Evolutionary conservation across 2,888 invertebrate genomes (phyloP).

Genomic region (Cephus runcator): DNA sequence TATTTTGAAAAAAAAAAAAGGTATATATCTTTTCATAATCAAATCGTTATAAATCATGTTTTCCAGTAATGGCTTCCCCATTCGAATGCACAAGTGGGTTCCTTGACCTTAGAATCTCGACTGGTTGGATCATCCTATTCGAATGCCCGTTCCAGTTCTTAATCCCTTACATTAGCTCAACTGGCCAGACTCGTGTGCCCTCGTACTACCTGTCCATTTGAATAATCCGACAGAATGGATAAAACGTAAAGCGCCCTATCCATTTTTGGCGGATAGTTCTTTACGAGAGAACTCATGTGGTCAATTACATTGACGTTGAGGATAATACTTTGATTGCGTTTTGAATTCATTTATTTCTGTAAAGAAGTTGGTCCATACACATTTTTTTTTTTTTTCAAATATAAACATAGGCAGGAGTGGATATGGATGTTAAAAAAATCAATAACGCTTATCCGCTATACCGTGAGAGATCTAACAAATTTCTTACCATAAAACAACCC

Average conservation of each 20-base stretch:
- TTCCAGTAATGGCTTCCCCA: neutral
- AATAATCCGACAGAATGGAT: slow-evolving; percentile 31
- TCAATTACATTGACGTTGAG: neutral
- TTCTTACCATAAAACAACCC: neutral
- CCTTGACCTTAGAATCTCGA: slow-evolving; percentile 26
- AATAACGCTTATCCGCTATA: neutral
- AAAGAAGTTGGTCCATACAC: neutral
- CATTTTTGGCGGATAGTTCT: neutral
- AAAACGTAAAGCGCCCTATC: slow-evolving; percentile 14
- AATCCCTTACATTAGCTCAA: slow-evolving; percentile 28
- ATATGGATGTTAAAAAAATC: neutral
- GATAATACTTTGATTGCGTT: neutral
- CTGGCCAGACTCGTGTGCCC: slow-evolving; percentile 18
- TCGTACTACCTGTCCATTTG: slow-evolving; percentile 29
- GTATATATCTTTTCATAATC: neutral
- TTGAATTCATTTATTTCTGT: neutral
- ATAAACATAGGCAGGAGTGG: neutral
- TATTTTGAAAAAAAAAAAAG: neutral
- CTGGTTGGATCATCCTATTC: slow-evolving; percentile 20
- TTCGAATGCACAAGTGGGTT: slow-evolving; percentile 14
- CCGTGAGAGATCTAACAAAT: neutral
- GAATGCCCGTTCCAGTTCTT: slow-evolving; percentile 20
- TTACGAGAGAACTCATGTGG: neutral
- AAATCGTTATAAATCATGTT: neutral
- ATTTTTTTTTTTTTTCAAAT: neutral